These are phyloP conservation scores for Dilophus febrilis DNA, from an alignment of 2,888 invertebrate species.

Conservation along the genomic window DNA sequence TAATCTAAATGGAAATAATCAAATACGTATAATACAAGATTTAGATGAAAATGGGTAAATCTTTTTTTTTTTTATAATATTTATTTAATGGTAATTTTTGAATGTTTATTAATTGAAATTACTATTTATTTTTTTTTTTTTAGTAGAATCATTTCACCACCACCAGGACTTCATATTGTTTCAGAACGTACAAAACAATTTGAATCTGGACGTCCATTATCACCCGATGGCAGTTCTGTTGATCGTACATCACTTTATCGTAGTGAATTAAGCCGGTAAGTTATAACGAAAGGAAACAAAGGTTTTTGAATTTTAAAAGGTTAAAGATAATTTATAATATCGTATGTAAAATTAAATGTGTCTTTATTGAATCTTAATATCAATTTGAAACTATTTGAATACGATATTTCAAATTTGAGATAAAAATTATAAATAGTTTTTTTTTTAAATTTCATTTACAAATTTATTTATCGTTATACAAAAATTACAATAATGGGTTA, in stretches of 20 bases:
- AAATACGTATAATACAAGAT: not conserved
- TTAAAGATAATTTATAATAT: no score
- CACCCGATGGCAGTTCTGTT: slow-evolving; percentile 35
- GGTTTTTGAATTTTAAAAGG: no score
- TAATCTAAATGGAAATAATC: not conserved
- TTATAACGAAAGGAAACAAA: no score
- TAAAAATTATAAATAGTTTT: no score
- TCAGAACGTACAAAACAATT: slow-evolving; percentile 57
- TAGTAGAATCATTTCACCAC: slow-evolving; percentile 8
- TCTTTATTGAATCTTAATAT: no score
- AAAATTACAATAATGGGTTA: no score
- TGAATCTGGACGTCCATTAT: slow-evolving; percentile 43
- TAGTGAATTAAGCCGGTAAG: slow-evolving; percentile 39
- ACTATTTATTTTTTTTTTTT: not conserved
- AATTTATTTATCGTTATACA: no score
- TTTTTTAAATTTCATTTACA: no score
- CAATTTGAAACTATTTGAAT: no score
- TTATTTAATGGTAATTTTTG: not conserved
- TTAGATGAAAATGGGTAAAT: slow-evolving; percentile 4
- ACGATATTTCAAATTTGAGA: no score
- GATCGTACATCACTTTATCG: slow-evolving; percentile 48
- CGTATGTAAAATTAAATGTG: no score
- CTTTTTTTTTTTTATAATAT: not conserved
- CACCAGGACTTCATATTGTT: slow-evolving; percentile 43
- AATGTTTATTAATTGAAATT: not conserved